Conservation (phyloP, 2,113 vertebrate species). For the cattle (Bos taurus) region DNA sequence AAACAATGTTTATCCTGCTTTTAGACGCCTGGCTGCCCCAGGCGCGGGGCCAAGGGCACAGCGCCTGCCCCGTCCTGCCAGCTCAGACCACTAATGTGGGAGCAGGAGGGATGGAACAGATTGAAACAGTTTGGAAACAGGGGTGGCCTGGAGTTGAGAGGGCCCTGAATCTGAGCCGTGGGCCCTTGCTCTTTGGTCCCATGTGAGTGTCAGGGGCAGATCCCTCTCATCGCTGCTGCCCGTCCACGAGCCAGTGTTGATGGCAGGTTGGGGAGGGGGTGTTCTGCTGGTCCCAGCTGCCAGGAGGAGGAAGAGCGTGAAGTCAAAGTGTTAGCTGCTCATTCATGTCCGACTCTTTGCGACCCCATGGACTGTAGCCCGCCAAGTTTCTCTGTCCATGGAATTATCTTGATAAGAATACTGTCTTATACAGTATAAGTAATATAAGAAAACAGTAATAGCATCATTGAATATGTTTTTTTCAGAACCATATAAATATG, state of each 20-base stretch:
- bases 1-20: not conserved
- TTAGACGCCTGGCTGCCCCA: not conserved
- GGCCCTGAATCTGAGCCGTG: not conserved
- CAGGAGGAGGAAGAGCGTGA: not conserved
- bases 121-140: not conserved
- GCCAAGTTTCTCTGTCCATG: not conserved
- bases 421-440: no score
- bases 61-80: not conserved
- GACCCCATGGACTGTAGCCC: not conserved
- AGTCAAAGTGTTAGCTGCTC: not conserved
- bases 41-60: not conserved
- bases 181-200: not conserved
- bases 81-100: not conserved
- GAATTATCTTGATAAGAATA: not conserved
- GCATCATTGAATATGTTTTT: no score
- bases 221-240: fast-evolving
- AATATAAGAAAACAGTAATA: no score
- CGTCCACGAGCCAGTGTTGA: not conserved
- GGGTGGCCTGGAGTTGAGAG: not conserved
- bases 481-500: no score
- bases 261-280: not conserved
- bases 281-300: no score
- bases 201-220: not conserved
- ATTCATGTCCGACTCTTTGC: not conserved
- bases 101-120: not conserved